phyloP scores from a whole-genome alignment of 2,797 vertebrate species.

The Myotis planiceps region DNA sequence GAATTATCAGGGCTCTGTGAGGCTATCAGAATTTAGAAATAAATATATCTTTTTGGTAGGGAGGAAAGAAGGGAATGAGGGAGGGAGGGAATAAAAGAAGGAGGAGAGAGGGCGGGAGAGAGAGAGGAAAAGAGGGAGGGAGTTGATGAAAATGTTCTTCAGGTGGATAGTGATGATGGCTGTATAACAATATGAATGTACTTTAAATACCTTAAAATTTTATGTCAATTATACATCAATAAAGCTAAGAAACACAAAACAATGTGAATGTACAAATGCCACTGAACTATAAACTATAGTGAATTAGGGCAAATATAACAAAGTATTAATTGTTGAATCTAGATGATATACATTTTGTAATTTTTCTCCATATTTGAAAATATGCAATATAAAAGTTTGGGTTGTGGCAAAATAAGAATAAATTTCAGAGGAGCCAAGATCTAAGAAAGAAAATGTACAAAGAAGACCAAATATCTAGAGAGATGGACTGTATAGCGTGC shows the following conservation, averaged over 20 bases:
- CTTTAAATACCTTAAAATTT: not conserved
- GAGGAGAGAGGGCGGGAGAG: too few species aligned
- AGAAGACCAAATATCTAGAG: not conserved
- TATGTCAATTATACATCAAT: not conserved
- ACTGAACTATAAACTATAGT: not conserved
- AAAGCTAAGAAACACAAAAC: not conserved
- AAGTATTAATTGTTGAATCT: not conserved
- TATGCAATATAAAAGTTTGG: not conserved
- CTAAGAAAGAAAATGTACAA: not conserved
- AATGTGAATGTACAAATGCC: not conserved
- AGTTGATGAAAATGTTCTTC: not conserved
- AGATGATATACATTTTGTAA: not conserved
- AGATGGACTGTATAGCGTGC: not conserved
- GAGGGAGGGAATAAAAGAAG: not conserved
- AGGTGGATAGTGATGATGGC: not conserved
- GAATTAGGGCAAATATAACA: not conserved
- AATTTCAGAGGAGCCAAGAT: not conserved
- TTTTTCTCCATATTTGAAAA: not conserved
- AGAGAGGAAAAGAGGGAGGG: accelerated
- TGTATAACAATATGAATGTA: not conserved
- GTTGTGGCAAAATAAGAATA: not conserved
- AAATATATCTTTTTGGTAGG: not conserved
- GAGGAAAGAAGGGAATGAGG: not conserved
- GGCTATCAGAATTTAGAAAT: not conserved
- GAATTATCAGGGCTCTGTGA: not conserved